phyloP scores from a whole-genome alignment of 2,113 vertebrate genomes.

The Scophthalmus maximus region DNA sequence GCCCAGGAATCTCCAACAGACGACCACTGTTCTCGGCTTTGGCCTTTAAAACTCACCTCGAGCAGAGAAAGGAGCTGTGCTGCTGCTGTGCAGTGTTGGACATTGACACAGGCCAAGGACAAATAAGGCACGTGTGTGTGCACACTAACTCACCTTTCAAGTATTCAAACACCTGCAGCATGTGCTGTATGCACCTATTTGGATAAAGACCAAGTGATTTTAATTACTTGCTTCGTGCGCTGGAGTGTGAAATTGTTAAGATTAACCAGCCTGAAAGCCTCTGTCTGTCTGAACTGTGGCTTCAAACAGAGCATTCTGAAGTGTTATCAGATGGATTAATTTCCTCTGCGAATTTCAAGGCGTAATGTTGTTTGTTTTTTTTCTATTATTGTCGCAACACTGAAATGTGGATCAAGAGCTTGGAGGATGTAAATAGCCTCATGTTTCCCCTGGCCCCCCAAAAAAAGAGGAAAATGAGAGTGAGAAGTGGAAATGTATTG shows the following conservation, averaged over 20 bases:
- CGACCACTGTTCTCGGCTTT: neutral
- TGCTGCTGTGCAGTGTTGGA: neutral
- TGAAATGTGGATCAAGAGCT: slow-evolving; percentile 2
- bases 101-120: neutral
- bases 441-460: slow-evolving; percentile 25
- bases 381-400: slow-evolving; percentile 3
- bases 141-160: neutral
- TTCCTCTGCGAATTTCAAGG: neutral
- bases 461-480: slow-evolving; percentile 45
- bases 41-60: neutral
- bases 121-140: neutral
- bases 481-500: neutral
- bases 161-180: neutral
- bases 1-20: slow-evolving; percentile 17
- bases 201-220: slow-evolving; percentile 11
- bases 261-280: slow-evolving; percentile 14
- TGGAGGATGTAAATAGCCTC: slow-evolving; percentile 4
- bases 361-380: no score
- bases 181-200: neutral
- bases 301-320: neutral
- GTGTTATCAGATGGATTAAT: neutral
- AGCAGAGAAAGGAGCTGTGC: neutral
- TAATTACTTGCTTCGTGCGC: slow-evolving; percentile 9
- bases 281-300: neutral
- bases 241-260: slow-evolving; percentile 9